These are phyloP conservation scores for Hemicentrotus pulcherrimus DNA, from an alignment of 35 echinoderm and acorn worm species.

Conservation along the genomic window DNA sequence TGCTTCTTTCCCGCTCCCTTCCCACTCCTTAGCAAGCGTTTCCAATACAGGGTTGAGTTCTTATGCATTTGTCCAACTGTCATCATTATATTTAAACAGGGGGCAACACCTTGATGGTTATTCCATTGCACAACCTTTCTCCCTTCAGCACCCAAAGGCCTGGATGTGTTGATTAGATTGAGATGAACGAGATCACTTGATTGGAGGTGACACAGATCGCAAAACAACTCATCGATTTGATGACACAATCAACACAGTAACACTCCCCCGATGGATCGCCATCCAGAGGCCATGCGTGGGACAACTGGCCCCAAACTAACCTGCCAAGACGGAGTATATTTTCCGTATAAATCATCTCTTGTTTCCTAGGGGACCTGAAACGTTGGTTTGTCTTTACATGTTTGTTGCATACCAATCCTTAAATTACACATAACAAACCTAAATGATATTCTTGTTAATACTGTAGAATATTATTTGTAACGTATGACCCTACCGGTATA, in stretches of 20 bases:
- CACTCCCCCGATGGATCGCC: not conserved
- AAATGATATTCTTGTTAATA: too few species aligned
- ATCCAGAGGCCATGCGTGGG: not conserved
- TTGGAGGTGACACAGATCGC: slow-evolving; percentile 19
- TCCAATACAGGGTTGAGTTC: not conserved
- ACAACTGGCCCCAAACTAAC: not conserved
- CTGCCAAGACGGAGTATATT: not conserved
- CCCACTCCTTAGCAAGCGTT: not conserved
- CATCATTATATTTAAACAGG: not conserved
- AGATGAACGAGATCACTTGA: not conserved
- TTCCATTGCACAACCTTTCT: not conserved
- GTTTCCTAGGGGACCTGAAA: too few species aligned
- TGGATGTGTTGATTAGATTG: not conserved
- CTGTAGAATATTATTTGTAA: too few species aligned
- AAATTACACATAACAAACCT: too few species aligned
- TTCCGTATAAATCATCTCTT: too few species aligned
- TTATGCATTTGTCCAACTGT: not conserved
- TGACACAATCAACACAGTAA: slow-evolving; percentile 45
- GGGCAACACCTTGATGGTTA: not conserved
- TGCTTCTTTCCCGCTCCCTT: too few species aligned
- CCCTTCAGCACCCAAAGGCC: not conserved
- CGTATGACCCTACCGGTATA: too few species aligned
- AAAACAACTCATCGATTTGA: slow-evolving; percentile 52
- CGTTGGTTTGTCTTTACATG: too few species aligned
- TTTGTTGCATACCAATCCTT: too few species aligned